These are phyloP conservation scores for Galleria mellonella DNA, from an alignment of 1,140 invertebrate genomes.

Conservation along the genomic window DNA sequence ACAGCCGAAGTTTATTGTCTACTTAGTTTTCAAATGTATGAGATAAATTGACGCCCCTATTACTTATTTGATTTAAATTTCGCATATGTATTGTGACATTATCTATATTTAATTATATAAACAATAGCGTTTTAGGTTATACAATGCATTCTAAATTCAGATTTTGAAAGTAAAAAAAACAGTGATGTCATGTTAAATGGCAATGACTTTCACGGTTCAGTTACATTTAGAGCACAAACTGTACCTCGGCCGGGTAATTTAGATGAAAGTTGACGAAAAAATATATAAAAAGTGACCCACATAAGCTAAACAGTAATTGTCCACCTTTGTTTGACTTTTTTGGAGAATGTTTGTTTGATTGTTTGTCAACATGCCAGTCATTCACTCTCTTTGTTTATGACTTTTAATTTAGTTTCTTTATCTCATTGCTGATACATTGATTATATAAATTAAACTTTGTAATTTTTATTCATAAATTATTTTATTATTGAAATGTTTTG, in stretches of 20 bases:
- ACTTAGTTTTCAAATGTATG: slow-evolving; percentile 9
- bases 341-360: slow-evolving; percentile 7
- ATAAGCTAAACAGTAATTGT: slow-evolving; percentile 8
- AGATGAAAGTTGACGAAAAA: slow-evolving; percentile 62
- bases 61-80: slow-evolving; percentile 23
- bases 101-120: slow-evolving; percentile 5
- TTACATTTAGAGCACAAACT: slow-evolving; percentile 65
- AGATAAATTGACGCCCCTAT: slow-evolving; percentile 28
- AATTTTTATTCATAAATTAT: no score
- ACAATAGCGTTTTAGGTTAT: slow-evolving; percentile 5
- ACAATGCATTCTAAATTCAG: slow-evolving; percentile 8
- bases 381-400: neutral
- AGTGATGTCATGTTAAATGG: slow-evolving; percentile 65
- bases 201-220: slow-evolving; percentile 72
- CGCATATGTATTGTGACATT: slow-evolving; percentile 1
- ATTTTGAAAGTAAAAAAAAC: slow-evolving; percentile 63
- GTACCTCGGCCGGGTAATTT: slow-evolving; percentile 48
- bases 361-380: slow-evolving; percentile 15
- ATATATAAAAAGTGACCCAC: slow-evolving; percentile 41
- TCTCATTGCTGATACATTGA: no score
- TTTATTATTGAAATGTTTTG: no score
- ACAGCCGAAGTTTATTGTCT: slow-evolving; percentile 4
- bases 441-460: no score
- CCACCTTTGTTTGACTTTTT: neutral
- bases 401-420: neutral